Evolutionary conservation across 1,140 invertebrate genomes (phyloP).

Genomic region (Heliconius nattereri): DNA sequence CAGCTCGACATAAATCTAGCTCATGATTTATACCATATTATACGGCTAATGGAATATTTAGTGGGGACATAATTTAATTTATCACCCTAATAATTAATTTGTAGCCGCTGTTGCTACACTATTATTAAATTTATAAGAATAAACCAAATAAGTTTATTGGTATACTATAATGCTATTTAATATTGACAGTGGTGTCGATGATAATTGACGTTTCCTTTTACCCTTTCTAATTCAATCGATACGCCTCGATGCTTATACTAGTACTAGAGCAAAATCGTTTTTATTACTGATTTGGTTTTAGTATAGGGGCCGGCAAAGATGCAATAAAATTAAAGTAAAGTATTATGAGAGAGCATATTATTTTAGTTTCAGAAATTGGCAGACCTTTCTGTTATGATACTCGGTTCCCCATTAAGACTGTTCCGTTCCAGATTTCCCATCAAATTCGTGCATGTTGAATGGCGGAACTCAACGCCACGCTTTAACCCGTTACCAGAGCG

Average conservation of each 20-base stretch:
- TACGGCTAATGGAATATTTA: constrained; percentile 21
- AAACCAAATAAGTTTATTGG: neutral
- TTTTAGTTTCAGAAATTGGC: no score
- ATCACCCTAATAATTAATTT: constrained; percentile 15
- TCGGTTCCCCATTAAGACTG: no score
- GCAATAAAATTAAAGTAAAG: neutral
- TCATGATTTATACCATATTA: constrained; percentile 17
- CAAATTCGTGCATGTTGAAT: no score
- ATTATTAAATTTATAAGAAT: constrained; percentile 14
- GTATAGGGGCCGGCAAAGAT: neutral
- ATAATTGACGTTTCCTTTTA: constrained; percentile 56
- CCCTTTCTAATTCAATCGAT: constrained; percentile 55
- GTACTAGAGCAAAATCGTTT: neutral
- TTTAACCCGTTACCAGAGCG: no score
- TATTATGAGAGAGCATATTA: neutral
- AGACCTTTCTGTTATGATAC: no score
- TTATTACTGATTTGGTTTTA: neutral
- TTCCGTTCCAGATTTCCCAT: no score
- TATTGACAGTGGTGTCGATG: constrained; percentile 43
- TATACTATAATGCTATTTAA: constrained; percentile 25
- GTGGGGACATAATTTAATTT: constrained; percentile 14
- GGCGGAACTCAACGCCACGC: no score
- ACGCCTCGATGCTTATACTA: constrained; percentile 42
- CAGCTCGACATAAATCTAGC: constrained; percentile 13
- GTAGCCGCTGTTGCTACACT: neutral